phyloP scores from a whole-genome alignment of 2,888 invertebrate species.

The Drymonia ruficornis region DNA sequence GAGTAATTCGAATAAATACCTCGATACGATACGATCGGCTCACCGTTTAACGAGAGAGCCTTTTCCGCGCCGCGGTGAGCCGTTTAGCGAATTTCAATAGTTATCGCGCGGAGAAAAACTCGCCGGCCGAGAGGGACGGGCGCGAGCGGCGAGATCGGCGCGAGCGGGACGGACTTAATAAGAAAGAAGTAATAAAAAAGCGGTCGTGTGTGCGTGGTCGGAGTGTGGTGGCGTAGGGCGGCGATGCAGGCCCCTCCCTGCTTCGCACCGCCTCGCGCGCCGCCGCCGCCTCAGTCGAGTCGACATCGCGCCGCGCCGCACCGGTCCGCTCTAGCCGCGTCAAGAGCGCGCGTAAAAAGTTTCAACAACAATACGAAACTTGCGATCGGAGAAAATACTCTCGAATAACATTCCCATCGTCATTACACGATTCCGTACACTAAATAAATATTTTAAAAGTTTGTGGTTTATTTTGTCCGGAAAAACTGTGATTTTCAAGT shows the following conservation, averaged over 20 bases:
- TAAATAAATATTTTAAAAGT: constrained; percentile 33
- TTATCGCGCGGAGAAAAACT: constrained; percentile 83
- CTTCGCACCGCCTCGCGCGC: constrained; percentile 67
- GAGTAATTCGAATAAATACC: constrained; percentile 78
- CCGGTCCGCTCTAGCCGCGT: constrained; percentile 65
- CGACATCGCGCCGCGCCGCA: constrained; percentile 74
- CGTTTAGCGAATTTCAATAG: constrained; percentile 85
- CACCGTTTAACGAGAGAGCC: constrained; percentile 82
- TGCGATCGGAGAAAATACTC: constrained; percentile 56
- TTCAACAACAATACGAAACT: constrained; percentile 72
- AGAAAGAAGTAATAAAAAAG: constrained; percentile 84
- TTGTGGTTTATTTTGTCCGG: constrained; percentile 39
- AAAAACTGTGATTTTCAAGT: constrained; percentile 40
- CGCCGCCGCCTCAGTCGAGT: constrained; percentile 77
- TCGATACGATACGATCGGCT: constrained; percentile 80
- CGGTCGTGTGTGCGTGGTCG: constrained; percentile 80
- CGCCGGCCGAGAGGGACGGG: constrained; percentile 67
- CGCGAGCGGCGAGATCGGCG: constrained; percentile 53
- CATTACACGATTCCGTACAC: constrained; percentile 22
- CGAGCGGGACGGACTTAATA: constrained; percentile 74
- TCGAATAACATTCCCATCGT: constrained; percentile 38
- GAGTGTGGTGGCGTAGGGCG: constrained; percentile 82
- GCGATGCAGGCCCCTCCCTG: constrained; percentile 82
- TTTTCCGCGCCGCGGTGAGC: constrained; percentile 83
- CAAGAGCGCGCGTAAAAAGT: constrained; percentile 78